phyloP scores from a whole-genome alignment of 2,113 vertebrate genomes.

The Ochotona curzoniae region DNA sequence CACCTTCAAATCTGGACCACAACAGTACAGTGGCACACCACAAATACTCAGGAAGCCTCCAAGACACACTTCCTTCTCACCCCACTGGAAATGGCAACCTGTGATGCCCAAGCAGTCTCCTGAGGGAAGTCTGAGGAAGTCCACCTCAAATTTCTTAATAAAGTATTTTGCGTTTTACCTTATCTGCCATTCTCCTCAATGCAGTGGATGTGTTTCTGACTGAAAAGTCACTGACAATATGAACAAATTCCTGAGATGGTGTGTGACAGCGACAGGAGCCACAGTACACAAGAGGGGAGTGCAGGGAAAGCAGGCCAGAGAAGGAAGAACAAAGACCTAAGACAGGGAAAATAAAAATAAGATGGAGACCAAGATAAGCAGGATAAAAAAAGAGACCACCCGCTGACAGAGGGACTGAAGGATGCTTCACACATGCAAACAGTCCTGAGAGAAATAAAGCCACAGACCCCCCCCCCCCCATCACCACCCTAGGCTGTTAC shows the following conservation, averaged over 20 bases:
- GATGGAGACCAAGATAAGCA: background rate
- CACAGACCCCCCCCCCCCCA: background rate
- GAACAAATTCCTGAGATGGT: background rate
- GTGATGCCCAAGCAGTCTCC: conserved; percentile 31
- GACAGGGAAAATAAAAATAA: conserved; percentile 27
- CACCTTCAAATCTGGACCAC: background rate
- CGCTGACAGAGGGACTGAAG: background rate
- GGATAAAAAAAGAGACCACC: background rate
- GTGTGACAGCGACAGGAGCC: background rate
- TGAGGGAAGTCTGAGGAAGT: background rate
- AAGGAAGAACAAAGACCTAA: background rate
- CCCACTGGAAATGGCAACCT: conserved; percentile 8
- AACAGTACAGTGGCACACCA: conserved; percentile 19
- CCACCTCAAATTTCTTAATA: conserved; percentile 53
- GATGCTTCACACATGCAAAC: background rate
- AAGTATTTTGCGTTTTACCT: background rate
- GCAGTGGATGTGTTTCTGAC: conserved; percentile 13
- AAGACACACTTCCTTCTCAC: conserved; percentile 35
- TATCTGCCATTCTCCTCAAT: conserved; percentile 14
- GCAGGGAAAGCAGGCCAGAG: background rate
- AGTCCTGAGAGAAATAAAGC: conserved; percentile 13
- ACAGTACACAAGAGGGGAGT: background rate
- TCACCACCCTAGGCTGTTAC: background rate
- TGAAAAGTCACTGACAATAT: background rate
- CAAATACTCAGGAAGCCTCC: conserved; percentile 32